Evolutionary conservation across 2,113 vertebrate genomes (phyloP), one percentile per base, ranked within the genome.

Genomic region (Trichechus manatus): DNA sequence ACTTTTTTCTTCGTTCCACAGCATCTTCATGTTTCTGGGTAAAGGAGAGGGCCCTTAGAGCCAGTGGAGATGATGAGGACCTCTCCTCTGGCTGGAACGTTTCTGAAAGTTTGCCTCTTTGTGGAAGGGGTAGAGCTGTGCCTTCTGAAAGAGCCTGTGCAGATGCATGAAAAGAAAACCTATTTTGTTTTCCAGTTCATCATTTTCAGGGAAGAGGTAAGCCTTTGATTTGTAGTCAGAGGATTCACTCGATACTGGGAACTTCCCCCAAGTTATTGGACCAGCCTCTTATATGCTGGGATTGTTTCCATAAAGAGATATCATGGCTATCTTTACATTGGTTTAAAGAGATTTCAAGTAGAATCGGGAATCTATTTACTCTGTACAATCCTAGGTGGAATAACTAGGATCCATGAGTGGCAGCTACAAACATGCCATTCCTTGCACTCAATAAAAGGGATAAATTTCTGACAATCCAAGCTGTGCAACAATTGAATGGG

Each of bases 401-500:
- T 92, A 88, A 66, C 27, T 47, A 90, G 56, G 15, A 75, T 4
- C 33, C 14, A 72, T 8, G 27, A 89, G 47, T 9, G 64, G 87
- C 92, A 84, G 50, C 61, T 80, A 31, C 9, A 77, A 3, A 25
- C 27, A 44, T 64, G 42, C 59, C 50, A 50, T 72, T 59, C 44
- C 53, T 87, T 64, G 81, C 39, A 8, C 27, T 94, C 59, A 93
- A 53, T 64, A 72, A 94, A 94, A 87, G 47, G 50, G 19, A 53
- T 22, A n/a, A 7, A 20, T 88, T 90, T 83, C 59, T 87, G 64
- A 63, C 63, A 66, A 31, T 68, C 63, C 23, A 59, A 64, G n/a
- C 39, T 80, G 10, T 61, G 78, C 29, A 61, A 25, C 3, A 72
- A 84, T 15, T 20, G 72, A 77, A 66, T 81, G 72, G 31, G 23